Evolutionary conservation across 1,140 invertebrate species (phyloP).

Genomic region (Vanessa tameamea): DNA sequence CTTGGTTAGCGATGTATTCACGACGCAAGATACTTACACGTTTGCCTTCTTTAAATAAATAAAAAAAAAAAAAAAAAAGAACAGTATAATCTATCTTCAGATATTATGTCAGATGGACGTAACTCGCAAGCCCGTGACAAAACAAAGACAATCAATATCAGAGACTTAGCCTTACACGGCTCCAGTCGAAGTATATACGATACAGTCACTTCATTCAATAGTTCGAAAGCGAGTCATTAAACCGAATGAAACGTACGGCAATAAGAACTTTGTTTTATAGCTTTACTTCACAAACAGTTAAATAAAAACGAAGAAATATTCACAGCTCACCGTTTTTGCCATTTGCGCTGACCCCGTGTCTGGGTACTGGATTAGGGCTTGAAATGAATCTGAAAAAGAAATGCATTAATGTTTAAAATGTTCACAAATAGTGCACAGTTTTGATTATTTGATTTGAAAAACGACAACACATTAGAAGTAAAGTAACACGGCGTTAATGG

Average conservation of each 20-base stretch:
- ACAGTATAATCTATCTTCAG: neutral
- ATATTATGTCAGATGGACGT: neutral
- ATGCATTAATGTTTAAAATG: slow-evolving; percentile 30
- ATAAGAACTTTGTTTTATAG: slow-evolving; percentile 76
- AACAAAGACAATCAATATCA: slow-evolving; percentile 46
- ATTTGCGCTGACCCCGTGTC: slow-evolving; percentile 97
- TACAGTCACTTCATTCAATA: slow-evolving; percentile 65
- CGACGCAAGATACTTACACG: no score
- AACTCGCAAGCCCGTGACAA: slow-evolving; percentile 22
- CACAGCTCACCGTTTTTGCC: slow-evolving; percentile 92
- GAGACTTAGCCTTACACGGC: slow-evolving; percentile 32
- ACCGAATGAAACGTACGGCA: slow-evolving; percentile 73
- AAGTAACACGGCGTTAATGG: neutral
- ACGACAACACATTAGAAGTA: neutral
- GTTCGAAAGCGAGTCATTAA: slow-evolving; percentile 71
- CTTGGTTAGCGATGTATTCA: no score
- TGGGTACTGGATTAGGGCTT: slow-evolving; percentile 99
- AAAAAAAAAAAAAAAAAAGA: no score
- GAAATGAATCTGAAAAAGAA: slow-evolving; percentile 95
- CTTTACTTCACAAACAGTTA: slow-evolving; percentile 73
- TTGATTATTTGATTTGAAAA: neutral
- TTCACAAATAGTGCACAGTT: neutral
- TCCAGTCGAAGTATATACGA: slow-evolving; percentile 50
- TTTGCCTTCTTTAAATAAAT: no score
- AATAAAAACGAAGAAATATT: slow-evolving; percentile 70